phyloP scores from a whole-genome alignment of 64 coral and sea anemone genomes.

The Stylophora pistillata region DNA sequence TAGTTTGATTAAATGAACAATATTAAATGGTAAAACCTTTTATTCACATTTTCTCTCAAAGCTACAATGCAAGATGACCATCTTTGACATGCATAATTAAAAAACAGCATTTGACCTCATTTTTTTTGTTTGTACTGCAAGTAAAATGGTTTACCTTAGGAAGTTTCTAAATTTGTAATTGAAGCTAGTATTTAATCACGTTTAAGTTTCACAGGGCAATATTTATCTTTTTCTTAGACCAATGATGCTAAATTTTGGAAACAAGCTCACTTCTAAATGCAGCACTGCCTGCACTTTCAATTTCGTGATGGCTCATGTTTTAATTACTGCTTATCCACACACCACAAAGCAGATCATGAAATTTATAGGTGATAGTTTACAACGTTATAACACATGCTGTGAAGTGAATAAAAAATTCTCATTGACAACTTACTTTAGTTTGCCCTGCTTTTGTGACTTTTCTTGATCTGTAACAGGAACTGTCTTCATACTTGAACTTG shows the following conservation, averaged over 20 bases:
- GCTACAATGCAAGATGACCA: too few relatives aligned
- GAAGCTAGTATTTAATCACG: too few relatives aligned
- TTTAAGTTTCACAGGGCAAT: too few relatives aligned
- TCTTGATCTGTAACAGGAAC: constrained; percentile 4
- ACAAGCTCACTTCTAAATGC: neutral
- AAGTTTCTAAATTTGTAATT: too few relatives aligned
- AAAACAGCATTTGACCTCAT: too few relatives aligned
- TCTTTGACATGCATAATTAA: too few relatives aligned
- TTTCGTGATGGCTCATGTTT: neutral
- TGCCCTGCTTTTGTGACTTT: constrained; percentile 55
- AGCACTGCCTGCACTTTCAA: neutral
- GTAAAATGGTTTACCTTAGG: too few relatives aligned
- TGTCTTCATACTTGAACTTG: neutral
- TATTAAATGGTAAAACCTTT: too few relatives aligned
- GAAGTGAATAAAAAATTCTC: neutral
- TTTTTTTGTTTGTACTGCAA: too few relatives aligned
- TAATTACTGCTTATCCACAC: neutral
- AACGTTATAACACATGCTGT: neutral
- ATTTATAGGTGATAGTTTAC: neutral
- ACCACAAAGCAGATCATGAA: neutral
- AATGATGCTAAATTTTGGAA: neutral
- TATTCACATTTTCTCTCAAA: too few relatives aligned
- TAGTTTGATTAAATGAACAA: too few relatives aligned
- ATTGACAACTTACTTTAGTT: constrained; percentile 56
- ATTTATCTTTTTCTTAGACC: too few relatives aligned